Evolutionary conservation across 53 echinoderm and acorn worm species (phyloP).

Genomic region (Holothuria scabra): DNA sequence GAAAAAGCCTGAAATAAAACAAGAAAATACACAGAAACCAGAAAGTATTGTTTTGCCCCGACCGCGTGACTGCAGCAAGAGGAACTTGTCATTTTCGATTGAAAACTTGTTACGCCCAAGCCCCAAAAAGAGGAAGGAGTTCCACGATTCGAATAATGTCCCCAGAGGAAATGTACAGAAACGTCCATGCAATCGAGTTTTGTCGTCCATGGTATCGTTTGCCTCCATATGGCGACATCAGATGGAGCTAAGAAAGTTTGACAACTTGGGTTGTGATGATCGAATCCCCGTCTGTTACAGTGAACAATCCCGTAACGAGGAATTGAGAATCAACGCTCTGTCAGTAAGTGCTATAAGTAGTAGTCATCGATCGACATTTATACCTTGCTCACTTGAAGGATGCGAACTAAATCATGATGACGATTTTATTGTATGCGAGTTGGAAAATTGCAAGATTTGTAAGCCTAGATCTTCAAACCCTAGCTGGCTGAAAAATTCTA

Average conservation of each 20-base stretch:
- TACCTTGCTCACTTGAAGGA: constrained; percentile 24
- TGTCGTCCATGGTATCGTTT: neutral
- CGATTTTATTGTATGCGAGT: constrained; percentile 26
- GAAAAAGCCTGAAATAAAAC: neutral
- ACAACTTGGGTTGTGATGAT: constrained; percentile 8
- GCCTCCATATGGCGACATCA: neutral
- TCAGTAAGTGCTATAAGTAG: neutral
- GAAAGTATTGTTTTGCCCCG: neutral
- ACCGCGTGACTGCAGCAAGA: neutral
- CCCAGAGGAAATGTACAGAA: neutral
- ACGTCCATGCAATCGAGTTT: neutral
- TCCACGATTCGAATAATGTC: neutral
- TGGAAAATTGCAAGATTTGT: constrained; percentile 40
- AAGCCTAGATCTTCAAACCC: neutral
- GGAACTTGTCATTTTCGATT: constrained; percentile 23
- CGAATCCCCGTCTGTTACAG: constrained; percentile 31
- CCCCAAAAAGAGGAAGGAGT: constrained; percentile 11
- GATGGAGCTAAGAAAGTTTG: neutral
- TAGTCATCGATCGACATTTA: neutral
- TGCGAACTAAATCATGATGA: constrained; percentile 42
- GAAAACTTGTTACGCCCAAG: constrained; percentile 17
- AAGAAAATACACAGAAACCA: neutral
- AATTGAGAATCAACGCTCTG: neutral
- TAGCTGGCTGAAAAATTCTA: no score
- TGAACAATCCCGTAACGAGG: constrained; percentile 27